Conservation (phyloP, 2,113 vertebrate species). For the Diadophis punctatus region DNA sequence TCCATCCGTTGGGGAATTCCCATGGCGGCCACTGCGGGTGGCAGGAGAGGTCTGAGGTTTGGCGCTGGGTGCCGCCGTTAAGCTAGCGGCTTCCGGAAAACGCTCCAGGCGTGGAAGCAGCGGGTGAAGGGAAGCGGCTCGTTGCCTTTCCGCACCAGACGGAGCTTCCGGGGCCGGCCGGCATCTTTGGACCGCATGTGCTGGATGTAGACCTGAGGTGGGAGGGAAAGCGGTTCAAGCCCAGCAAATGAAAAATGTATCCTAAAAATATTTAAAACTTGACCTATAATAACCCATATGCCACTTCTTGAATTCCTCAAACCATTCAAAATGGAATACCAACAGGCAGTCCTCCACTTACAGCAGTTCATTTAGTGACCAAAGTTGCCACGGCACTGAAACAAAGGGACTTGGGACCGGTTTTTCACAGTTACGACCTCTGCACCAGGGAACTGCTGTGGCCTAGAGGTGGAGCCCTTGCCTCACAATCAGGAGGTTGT, state of each 20-base stretch:
- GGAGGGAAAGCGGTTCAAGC: no score
- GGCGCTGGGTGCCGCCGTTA: conserved; percentile 49
- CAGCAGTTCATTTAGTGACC: no score
- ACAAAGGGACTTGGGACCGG: no score
- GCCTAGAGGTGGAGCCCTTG: no score
- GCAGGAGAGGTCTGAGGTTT: not conserved
- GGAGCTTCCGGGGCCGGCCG: conserved; percentile 81
- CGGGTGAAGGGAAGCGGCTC: conserved; percentile 91
- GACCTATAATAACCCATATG: not conserved
- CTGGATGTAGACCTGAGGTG: conserved; percentile 92
- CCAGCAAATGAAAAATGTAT: not conserved
- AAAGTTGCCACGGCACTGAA: no score
- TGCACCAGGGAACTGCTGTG: no score
- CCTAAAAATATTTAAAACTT: not conserved
- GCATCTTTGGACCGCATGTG: conserved; percentile 90
- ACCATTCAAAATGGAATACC: no score
- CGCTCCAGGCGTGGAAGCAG: conserved; percentile 95
- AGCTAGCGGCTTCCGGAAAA: conserved; percentile 79
- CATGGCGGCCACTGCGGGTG: fast-evolving
- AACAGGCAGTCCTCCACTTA: no score
- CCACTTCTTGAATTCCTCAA: not conserved
- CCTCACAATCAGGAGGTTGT: no score
- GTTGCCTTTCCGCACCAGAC: conserved; percentile 94
- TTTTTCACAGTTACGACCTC: no score
- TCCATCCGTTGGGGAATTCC: not conserved